A percentile compares a stretch with the other conserved stretches of the same genome.
Evolutionary conservation across 2,797 vertebrate species (phyloP).

Genomic region (Rhinella marina): DNA sequence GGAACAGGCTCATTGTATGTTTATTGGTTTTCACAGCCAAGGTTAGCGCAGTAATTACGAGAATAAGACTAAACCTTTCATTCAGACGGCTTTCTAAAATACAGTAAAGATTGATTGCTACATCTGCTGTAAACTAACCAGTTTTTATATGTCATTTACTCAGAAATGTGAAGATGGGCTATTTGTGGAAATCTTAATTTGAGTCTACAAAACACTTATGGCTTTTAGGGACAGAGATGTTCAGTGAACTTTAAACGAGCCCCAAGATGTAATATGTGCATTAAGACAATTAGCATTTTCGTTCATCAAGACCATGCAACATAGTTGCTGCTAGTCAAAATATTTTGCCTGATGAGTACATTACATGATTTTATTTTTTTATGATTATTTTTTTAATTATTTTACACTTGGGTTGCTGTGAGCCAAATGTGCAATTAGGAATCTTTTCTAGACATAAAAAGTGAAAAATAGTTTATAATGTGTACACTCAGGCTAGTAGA

Average conservation of each 20-base stretch:
- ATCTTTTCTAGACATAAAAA: constrained; percentile 4
- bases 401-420: not conserved
- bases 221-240: constrained; percentile 39
- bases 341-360: not conserved
- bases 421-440: not conserved
- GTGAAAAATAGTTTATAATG: not conserved
- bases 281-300: constrained; percentile 40
- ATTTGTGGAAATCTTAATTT: constrained; percentile 47
- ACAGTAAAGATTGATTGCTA: not conserved
- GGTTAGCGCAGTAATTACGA: not conserved
- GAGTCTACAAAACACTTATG: constrained; percentile 38
- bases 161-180: constrained; percentile 13
- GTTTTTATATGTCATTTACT: constrained; percentile 39
- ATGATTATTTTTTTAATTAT: too few relatives aligned
- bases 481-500: not conserved
- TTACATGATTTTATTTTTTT: not conserved
- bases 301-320: constrained; percentile 27
- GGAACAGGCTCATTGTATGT: not conserved
- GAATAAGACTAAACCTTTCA: not conserved
- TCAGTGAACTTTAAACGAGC: constrained; percentile 56
- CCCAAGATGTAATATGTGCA: constrained; percentile 55
- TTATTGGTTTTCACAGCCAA: not conserved
- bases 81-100: not conserved
- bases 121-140: not conserved
- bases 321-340: constrained; percentile 46